These are phyloP conservation scores for Pelodiscus sinensis DNA, from an alignment of 2,113 vertebrate species.

Conservation along the genomic window DNA sequence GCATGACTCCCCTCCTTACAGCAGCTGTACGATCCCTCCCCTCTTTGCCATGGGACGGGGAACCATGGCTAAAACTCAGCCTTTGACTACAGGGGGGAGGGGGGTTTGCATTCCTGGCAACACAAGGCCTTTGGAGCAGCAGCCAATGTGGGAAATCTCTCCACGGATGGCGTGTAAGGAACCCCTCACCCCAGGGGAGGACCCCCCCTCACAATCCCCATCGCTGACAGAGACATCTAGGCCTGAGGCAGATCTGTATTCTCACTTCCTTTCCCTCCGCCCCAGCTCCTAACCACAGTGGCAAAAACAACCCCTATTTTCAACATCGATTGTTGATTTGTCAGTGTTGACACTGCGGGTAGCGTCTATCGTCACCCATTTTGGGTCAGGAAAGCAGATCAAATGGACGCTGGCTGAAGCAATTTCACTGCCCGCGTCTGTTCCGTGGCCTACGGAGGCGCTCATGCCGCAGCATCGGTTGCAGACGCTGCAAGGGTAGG, in stretches of 20 bases:
- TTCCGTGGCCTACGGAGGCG: not conserved
- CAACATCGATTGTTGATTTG: not conserved
- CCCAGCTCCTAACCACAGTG: not conserved
- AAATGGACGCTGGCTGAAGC: not conserved
- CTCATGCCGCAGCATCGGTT: not conserved
- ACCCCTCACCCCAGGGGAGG: not conserved
- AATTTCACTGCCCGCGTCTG: too few relatives aligned
- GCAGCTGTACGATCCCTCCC: not conserved
- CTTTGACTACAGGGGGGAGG: too few relatives aligned
- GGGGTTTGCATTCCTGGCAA: not conserved
- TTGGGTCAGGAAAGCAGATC: not conserved
- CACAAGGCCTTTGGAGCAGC: not conserved
- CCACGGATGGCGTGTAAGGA: not conserved
- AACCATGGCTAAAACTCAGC: not conserved
- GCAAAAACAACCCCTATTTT: not conserved
- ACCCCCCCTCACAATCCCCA: not conserved
- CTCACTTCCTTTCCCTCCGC: not conserved
- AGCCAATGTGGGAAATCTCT: not conserved
- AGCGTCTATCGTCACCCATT: not conserved
- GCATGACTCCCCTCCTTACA: too few relatives aligned
- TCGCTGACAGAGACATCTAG: not conserved
- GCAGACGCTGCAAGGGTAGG: not conserved
- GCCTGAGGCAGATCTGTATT: not conserved
- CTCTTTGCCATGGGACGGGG: too few relatives aligned
- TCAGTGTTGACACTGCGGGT: not conserved